Conservation (phyloP, 2,797 vertebrate species). For the Epinephelus malabaricus region DNA sequence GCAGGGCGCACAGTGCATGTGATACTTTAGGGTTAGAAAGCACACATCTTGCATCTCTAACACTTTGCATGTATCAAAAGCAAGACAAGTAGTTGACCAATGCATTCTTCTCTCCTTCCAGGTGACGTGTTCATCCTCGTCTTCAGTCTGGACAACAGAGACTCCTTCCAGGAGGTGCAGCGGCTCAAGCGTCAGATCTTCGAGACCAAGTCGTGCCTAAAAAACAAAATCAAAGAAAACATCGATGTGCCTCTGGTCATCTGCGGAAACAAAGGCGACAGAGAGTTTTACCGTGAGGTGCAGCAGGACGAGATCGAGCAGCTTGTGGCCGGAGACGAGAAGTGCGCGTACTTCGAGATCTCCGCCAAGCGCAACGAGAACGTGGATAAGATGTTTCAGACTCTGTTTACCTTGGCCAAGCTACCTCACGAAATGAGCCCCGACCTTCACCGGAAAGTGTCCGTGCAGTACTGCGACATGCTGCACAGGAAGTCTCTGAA, state of each 20-base stretch:
- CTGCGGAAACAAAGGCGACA: slow-evolving; percentile 96
- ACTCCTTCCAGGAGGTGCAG: slow-evolving; percentile 97
- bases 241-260: slow-evolving; percentile 95
- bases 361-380: slow-evolving; percentile 97
- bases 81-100: background rate
- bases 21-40: background rate
- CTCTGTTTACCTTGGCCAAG: slow-evolving; percentile 94
- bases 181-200: slow-evolving; percentile 95
- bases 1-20: background rate
- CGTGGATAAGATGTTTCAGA: slow-evolving; percentile 96
- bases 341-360: slow-evolving; percentile 97
- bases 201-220: slow-evolving; percentile 96
- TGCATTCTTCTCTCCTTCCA: slow-evolving; percentile 50
- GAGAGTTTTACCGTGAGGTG: slow-evolving; percentile 93
- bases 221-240: slow-evolving; percentile 96
- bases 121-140: slow-evolving; percentile 97
- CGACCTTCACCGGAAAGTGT: slow-evolving; percentile 95
- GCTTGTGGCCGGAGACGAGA: slow-evolving; percentile 90
- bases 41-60: background rate
- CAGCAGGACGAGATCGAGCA: slow-evolving; percentile 92
- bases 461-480: slow-evolving; percentile 94
- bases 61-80: background rate
- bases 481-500: slow-evolving; percentile 92
- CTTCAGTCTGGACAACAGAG: slow-evolving; percentile 96
- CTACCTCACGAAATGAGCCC: slow-evolving; percentile 98